phyloP scores from a whole-genome alignment of 2,888 invertebrate species.

The Caenorhabditis virilis region DNA sequence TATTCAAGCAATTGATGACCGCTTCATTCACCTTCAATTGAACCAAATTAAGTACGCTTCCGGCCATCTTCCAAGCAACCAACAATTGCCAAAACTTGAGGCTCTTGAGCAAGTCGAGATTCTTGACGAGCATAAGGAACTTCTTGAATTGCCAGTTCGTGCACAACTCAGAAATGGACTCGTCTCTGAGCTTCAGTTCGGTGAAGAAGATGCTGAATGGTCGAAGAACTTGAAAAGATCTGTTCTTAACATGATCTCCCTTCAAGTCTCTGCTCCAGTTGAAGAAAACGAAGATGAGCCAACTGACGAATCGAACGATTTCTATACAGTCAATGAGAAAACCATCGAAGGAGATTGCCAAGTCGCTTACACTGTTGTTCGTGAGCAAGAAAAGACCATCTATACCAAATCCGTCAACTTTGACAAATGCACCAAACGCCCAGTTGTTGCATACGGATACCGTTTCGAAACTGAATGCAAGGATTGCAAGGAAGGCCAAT shows the following conservation, averaged over 20 bases:
- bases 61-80: slow-evolving; percentile 13
- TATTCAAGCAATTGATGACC: slow-evolving; percentile 32
- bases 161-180: slow-evolving; percentile 54
- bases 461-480: slow-evolving; percentile 23
- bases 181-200: slow-evolving; percentile 46
- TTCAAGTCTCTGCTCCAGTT: slow-evolving; percentile 15
- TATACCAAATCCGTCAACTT: slow-evolving; percentile 68
- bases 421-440: slow-evolving; percentile 68
- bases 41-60: slow-evolving; percentile 19
- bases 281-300: background rate
- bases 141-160: slow-evolving; percentile 51
- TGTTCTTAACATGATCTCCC: slow-evolving; percentile 52
- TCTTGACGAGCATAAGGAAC: slow-evolving; percentile 28
- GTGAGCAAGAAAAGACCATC: slow-evolving; percentile 10
- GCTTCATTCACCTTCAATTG: slow-evolving; percentile 26
- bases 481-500: slow-evolving; percentile 20
- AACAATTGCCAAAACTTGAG: slow-evolving; percentile 14
- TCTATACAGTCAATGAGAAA: slow-evolving; percentile 22
- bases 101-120: slow-evolving; percentile 50
- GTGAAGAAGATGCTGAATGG: slow-evolving; percentile 48
- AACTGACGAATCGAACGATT: background rate
- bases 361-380: slow-evolving; percentile 30
- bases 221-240: slow-evolving; percentile 62
- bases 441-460: slow-evolving; percentile 35
- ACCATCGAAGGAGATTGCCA: slow-evolving; percentile 61